Base-by-base conservation (phyloP, 2,797 vertebrate species). In the Iguana delicatissima region DNA sequence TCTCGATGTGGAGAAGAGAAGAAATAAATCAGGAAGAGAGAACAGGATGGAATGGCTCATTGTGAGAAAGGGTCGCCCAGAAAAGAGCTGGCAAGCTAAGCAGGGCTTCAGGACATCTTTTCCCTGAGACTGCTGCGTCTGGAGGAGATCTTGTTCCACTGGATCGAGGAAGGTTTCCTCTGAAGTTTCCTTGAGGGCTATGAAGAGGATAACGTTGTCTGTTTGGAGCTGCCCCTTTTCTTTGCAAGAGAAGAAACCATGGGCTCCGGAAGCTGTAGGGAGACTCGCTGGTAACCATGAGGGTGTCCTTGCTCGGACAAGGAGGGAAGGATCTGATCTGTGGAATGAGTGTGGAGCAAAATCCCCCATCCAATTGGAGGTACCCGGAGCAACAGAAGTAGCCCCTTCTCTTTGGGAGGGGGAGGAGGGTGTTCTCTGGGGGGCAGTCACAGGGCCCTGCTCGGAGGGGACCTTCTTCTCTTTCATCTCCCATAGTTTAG, bases 381-480 rank as follows among this genome's bases (percentile, higher is more conserved):
- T 6, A 20, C 3, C 3, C 35, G 35, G 4, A 1, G 3, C 35
- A 18, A 38, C 2, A 0, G 67, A 13, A 22, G 55, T 35, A 6
- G 6, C 22, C 24, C 35, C 22, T 24, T 14, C 12, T 29, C 3
- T 29, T 42, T 76, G 35, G 24, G 42, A 4, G 4, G 5, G 1
- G 55, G 9, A 3, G 55, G 32, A 5, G 4, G 9, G 1, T 46
- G 52, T 1, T 18, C 55, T 77, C 3, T 6, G 42, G 42, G 14
- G 38, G 26, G 69, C 0, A 3, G 20, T 3, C 9, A 3, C 10
- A 18, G 72, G 6, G 20, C 38, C 38, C 38, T 46, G 20, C 38
- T 77, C 46, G 38, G 0, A 24, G 38, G 4, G 20, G 38, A 38
- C 9, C 1, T 0, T 22, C 20, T 22, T 74, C 73, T 7, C 14